phyloP scores from a whole-genome alignment of 2,113 vertebrate genomes.

The Pipra filicauda region DNA sequence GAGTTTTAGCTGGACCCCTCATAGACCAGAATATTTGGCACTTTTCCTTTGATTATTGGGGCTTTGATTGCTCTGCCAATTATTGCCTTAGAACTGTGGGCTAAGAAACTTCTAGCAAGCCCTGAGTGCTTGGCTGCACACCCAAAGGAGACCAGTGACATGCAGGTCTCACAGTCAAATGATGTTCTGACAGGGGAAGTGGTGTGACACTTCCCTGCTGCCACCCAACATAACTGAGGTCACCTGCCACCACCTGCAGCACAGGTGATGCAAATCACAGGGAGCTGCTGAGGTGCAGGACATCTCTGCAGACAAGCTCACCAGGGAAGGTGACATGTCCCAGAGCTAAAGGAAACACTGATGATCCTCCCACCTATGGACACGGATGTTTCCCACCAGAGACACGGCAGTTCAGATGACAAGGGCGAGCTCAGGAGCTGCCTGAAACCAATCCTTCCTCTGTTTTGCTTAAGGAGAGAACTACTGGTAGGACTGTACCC shows the following conservation, averaged over 20 bases:
- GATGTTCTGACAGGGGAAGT: neutral
- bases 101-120: neutral
- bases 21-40: neutral
- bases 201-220: neutral
- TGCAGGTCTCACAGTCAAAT: accelerated
- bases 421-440: neutral
- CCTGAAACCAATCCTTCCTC: neutral
- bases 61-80: neutral
- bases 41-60: neutral
- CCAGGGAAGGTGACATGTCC: neutral
- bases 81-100: neutral
- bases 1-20: neutral
- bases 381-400: neutral
- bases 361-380: neutral
- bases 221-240: neutral
- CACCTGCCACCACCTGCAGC: neutral
- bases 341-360: neutral
- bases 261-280: neutral
- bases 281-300: neutral
- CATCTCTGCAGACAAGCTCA: neutral
- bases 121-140: neutral
- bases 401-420: neutral
- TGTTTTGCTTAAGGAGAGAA: neutral
- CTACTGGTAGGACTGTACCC: neutral
- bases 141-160: neutral